Evolutionary conservation across 2,888 invertebrate genomes (phyloP), one percentile per base, ranked within the genome.

Genomic region (Heteropelma amictum): DNA sequence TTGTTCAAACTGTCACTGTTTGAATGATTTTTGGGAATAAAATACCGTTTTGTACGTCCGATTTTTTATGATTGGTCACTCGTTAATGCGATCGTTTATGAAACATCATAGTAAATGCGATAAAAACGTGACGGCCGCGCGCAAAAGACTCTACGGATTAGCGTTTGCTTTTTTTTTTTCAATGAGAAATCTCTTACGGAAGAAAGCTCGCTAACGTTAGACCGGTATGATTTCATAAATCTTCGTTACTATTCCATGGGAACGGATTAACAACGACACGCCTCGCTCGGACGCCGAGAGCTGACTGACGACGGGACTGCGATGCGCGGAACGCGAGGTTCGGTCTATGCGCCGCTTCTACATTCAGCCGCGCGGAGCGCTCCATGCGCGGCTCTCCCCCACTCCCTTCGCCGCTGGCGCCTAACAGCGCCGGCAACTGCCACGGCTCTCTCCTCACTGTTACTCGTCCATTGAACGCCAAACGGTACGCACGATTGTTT

Each of bases 261-360:
- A 12, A 30, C 1, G 14, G 14, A 14, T 2, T 8, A 14, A 21
- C 7, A 12, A 35, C 19, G 64, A 69, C 28, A 21, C 64, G 47
- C 45, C 60, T 65, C 65, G 47, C 61, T 70, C 65, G 65, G 70
- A 33, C 51, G 74, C 67, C 67, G 70, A 75, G 64, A 63, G 74
- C 65, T 67, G 54, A 75, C 74, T 75, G 74, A 71, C 61, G 33
- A 64, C 10, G 38, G 26, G 51, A 47, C 38, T 67, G 49, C 21
- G 65, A 65, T 61, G 70, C 61, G 61, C 75, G 63, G 47, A 7
- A 26, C 40, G 38, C 56, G 61, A 26, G 33, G 61, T 45, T 60
- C 60, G 33, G 56, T 56, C 17, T 63, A 68, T 69, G 73, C 70
- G 56, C 70, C 56, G 33, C 58, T 35, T n/a, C 4, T 19, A 17